Percentiles rank a stretch among this genome's conserved stretches.
These are phyloP conservation scores for Lepidostoma basale DNA, from an alignment of 1,140 invertebrate species.

Conservation along the genomic window DNA sequence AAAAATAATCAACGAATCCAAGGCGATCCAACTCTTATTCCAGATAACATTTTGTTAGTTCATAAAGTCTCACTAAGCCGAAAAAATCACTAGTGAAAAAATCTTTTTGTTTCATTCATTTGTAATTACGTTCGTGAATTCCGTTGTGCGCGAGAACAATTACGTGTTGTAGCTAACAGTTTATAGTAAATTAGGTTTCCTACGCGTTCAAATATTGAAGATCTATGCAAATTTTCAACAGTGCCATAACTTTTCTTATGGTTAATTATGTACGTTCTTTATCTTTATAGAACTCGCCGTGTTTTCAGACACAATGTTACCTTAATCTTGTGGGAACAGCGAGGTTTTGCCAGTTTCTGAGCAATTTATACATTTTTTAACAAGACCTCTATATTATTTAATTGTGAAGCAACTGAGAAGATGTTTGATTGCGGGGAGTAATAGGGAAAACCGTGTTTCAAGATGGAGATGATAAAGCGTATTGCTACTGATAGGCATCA, in stretches of 20 bases:
- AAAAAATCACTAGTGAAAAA: no score
- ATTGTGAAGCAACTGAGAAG: not conserved
- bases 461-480: not conserved
- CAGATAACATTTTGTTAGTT: no score
- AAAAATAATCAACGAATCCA: no score
- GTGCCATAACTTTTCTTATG: conserved; percentile 9
- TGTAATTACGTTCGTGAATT: no score
- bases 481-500: no score
- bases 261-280: conserved; percentile 11
- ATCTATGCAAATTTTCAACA: conserved; percentile 23
- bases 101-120: no score
- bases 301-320: not conserved
- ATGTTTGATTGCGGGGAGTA: conserved; percentile 1
- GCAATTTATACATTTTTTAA: conserved; percentile 21
- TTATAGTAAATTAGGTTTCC: no score
- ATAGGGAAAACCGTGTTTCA: not conserved
- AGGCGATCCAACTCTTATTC: no score
- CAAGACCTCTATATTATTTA: not conserved
- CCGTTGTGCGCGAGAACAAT: no score
- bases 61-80: no score
- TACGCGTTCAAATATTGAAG: no score
- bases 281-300: conserved; percentile 21
- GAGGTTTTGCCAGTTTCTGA: not conserved
- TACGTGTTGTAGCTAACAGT: no score
- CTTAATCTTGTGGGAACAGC: conserved; percentile 13